Conservation (phyloP, 2,888 invertebrate species). For the Phasia obesa region DNA sequence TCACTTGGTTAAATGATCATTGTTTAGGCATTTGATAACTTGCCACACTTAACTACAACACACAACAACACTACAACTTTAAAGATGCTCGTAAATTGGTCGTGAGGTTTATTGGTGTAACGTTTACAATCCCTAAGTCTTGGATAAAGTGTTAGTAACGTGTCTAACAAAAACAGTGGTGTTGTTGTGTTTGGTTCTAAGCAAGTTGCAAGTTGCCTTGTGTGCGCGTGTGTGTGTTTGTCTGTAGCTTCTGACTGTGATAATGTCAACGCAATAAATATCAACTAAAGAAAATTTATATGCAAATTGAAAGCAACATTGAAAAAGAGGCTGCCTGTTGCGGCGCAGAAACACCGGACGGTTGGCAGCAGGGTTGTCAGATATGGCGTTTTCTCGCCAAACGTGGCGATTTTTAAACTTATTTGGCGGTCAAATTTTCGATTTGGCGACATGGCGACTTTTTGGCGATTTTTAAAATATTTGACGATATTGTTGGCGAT, state of each 20-base stretch:
- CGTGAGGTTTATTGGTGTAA: slow-evolving; percentile 24
- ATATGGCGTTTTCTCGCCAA: too few relatives aligned
- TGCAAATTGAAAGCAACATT: slow-evolving; percentile 62
- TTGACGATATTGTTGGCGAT: too few relatives aligned
- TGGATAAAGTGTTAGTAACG: slow-evolving; percentile 63
- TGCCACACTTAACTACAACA: slow-evolving; percentile 13
- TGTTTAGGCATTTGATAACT: slow-evolving; percentile 55
- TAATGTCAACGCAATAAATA: slow-evolving; percentile 64
- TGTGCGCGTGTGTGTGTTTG: not conserved
- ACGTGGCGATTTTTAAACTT: too few relatives aligned
- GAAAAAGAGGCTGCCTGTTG: slow-evolving; percentile 13
- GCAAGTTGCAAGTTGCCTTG: not conserved
- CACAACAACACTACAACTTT: not conserved
- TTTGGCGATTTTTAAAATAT: too few relatives aligned
- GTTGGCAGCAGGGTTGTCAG: too few relatives aligned
- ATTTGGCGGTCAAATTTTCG: too few relatives aligned
- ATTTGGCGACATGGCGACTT: too few relatives aligned
- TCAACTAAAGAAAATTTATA: slow-evolving; percentile 50
- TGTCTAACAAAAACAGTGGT: slow-evolving; percentile 58
- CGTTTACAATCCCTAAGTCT: slow-evolving; percentile 47
- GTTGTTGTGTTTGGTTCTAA: slow-evolving; percentile 28
- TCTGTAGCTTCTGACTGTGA: slow-evolving; percentile 13
- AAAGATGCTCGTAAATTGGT: slow-evolving; percentile 3
- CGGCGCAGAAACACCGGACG: not conserved
- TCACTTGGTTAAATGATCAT: slow-evolving; percentile 56